Percentiles rank a stretch among this genome's conserved stretches.
Conservation (phyloP, 35 echinoderm and acorn worm species). For the Heliocidaris tuberculata region DNA sequence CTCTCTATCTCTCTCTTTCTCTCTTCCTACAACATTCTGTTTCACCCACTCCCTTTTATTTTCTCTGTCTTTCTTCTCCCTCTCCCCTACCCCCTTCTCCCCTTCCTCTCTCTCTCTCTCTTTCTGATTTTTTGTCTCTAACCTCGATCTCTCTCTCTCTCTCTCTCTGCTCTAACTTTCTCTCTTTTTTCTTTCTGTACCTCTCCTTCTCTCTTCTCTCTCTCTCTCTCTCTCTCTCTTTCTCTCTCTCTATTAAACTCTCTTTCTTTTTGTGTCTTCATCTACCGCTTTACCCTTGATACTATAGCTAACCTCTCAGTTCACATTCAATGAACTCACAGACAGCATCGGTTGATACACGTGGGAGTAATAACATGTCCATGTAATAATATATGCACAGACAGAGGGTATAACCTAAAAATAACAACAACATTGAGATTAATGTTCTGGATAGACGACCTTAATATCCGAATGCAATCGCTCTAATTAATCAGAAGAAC, state of each 20-base stretch:
- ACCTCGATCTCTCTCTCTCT: not conserved
- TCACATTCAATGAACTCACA: not conserved
- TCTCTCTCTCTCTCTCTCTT: not conserved
- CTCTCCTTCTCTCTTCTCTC: not conserved
- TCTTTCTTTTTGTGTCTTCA: not conserved
- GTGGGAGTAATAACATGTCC: no score
- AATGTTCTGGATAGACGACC: not conserved
- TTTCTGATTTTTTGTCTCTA: not conserved
- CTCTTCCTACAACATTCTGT: no score
- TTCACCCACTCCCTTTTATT: no score
- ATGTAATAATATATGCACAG: not conserved
- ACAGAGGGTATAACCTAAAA: not conserved
- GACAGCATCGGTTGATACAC: no score
- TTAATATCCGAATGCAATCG: not conserved
- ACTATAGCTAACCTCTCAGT: not conserved
- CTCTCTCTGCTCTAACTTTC: not conserved
- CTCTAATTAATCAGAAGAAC: slow-evolving; percentile 3
- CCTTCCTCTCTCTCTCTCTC: not conserved
- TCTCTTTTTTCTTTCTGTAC: not conserved
- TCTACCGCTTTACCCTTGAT: not conserved
- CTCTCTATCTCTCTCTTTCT: no score
- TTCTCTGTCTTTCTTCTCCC: not conserved
- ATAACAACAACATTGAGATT: not conserved
- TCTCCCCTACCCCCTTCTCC: not conserved
- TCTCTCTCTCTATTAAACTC: not conserved